These are phyloP conservation scores for Ptychochromis oligacanthus DNA, from an alignment of 2,113 vertebrate species.

Conservation along the genomic window DNA sequence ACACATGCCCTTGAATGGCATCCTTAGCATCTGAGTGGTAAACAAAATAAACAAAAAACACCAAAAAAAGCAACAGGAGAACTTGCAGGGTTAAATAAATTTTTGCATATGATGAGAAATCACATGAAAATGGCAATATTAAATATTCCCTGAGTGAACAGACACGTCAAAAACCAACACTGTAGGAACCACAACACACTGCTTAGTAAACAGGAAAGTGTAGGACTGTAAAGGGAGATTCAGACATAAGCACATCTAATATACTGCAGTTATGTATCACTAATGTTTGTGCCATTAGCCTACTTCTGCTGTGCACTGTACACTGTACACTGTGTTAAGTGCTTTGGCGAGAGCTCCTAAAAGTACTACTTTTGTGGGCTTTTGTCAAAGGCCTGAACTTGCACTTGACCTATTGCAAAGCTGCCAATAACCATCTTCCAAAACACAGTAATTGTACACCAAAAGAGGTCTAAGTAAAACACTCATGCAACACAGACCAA, in stretches of 20 bases:
- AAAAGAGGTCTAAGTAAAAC: neutral
- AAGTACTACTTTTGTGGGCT: neutral
- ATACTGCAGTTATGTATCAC: neutral
- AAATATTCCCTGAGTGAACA: neutral
- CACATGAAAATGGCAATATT: neutral
- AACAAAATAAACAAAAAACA: slow-evolving; percentile 27
- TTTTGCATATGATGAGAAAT: neutral
- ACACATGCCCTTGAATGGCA: slow-evolving; percentile 39
- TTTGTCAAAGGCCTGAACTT: slow-evolving; percentile 1
- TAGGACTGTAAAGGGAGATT: neutral
- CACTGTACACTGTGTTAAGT: neutral
- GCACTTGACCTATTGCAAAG: neutral
- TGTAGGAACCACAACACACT: neutral
- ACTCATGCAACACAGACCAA: neutral
- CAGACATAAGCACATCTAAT: slow-evolving; percentile 8
- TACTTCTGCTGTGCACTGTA: neutral
- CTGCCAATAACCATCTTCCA: slow-evolving; percentile 34
- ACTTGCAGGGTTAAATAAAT: neutral
- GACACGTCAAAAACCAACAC: slow-evolving; percentile 19
- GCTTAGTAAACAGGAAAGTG: neutral
- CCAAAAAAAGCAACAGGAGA: neutral
- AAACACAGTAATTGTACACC: slow-evolving; percentile 13
- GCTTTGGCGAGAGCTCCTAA: neutral
- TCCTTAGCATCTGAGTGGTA: slow-evolving; percentile 18
- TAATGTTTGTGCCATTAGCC: slow-evolving; percentile 1